Evolutionary conservation across 2,888 invertebrate genomes (phyloP).

Genomic region (Epinotia demarniana): DNA sequence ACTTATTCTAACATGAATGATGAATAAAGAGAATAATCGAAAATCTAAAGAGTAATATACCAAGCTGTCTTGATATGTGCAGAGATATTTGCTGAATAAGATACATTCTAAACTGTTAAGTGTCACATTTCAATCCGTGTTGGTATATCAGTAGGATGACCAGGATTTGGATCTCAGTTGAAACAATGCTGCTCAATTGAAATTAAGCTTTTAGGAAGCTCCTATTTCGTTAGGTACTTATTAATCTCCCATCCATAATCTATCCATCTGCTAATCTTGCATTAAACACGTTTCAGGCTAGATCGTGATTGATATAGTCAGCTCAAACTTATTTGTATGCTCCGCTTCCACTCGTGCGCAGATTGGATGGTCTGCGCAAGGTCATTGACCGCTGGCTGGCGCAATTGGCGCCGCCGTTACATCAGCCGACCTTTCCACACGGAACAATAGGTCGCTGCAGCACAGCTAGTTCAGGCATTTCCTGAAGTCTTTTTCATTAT

Average conservation of each 20-base stretch:
- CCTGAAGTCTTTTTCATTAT: constrained; percentile 36
- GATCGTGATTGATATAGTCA: constrained; percentile 46
- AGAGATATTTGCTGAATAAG: background rate
- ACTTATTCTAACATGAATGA: too few relatives aligned
- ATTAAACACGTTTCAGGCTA: constrained; percentile 2
- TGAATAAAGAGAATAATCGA: background rate
- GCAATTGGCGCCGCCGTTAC: constrained; percentile 71
- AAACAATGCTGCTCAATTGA: background rate
- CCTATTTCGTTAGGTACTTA: background rate
- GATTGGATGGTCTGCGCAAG: constrained; percentile 63
- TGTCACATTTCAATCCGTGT: constrained; percentile 7
- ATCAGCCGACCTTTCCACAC: constrained; percentile 80
- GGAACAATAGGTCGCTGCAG: constrained; percentile 67
- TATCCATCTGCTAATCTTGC: background rate
- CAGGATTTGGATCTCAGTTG: constrained; percentile 6
- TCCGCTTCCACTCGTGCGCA: constrained; percentile 61
- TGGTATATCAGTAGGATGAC: constrained; percentile 24
- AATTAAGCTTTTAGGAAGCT: background rate
- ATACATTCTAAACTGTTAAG: background rate
- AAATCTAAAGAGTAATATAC: background rate
- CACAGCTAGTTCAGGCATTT: constrained; percentile 30
- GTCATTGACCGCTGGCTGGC: constrained; percentile 77
- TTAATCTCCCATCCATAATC: background rate
- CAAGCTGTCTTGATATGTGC: background rate
- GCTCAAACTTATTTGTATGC: constrained; percentile 56